Evolutionary conservation across 2,888 invertebrate genomes (phyloP), one percentile per base, ranked within the genome.

Genomic region (Gymnoscelis rufifasciata): DNA sequence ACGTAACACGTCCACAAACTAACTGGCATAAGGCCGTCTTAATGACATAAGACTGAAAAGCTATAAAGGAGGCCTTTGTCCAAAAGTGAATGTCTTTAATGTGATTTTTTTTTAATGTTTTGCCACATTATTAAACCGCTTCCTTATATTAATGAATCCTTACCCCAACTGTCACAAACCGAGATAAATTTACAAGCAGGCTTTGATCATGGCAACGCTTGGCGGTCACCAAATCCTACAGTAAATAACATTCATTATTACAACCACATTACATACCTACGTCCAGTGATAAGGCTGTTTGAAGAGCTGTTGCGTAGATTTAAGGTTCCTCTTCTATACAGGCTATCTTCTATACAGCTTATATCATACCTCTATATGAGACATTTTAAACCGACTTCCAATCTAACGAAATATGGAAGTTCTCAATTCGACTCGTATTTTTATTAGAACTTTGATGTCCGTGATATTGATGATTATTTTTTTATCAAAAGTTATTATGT

Each of bases 171-270:
- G 52, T 56, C 59, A 56, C 49, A 52, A 13, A 51, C 50, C 52
- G 54, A 50, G 71, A 77, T 64, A 72, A 64, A 72, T 81, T 81
- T 82, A 82, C 71, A 68, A 43, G 69, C 55, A 10, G 62, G 74
- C 71, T 78, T 78, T 59, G 66, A 67, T 62, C 63, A 62, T 61
- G 54, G 52, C 75, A 71, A 75, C 67, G 59, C 68, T 57, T 69
- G 73, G 77, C 83, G 83, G 84, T 83, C 83, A 84, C 80, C 74
- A 56, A 71, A 83, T 81, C 78, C 73, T 69, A 76, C 68, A 76
- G 61, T 78, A 86, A 86, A 86, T 82, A 84, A 57, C 54, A 71
- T 64, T 70, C 68, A 68, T 1, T 15, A 4, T 15, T 78, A 38
- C 14, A 10, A 36, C 2, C 11, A 79, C 66, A 33, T 66, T 59